A percentile compares a stretch with the other conserved stretches of the same genome.
These are phyloP conservation scores for Platerodrilus igneus DNA, from an alignment of 2,888 invertebrate genomes.

Conservation along the genomic window DNA sequence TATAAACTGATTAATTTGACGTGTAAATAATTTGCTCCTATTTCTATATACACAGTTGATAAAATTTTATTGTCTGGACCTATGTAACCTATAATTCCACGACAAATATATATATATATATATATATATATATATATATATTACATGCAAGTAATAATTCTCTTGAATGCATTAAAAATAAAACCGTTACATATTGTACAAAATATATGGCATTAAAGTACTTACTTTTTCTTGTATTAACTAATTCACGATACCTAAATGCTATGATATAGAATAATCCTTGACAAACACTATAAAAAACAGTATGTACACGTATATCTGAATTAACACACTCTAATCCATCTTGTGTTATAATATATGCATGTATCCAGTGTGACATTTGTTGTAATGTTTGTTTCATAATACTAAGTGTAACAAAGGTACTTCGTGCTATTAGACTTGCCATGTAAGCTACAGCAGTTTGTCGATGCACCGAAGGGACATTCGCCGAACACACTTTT, in stretches of 20 bases:
- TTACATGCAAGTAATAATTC: too few relatives aligned
- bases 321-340: slow-evolving; percentile 51
- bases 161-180: too few relatives aligned
- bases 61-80: too few relatives aligned
- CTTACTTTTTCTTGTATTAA: slow-evolving; percentile 72
- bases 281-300: slow-evolving; percentile 91
- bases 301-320: slow-evolving; percentile 69
- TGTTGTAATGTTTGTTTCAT: slow-evolving; percentile 62
- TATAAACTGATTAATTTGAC: too few relatives aligned
- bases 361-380: slow-evolving; percentile 79
- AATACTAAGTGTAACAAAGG: slow-evolving; percentile 60
- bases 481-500: slow-evolving; percentile 63
- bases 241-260: slow-evolving; percentile 81
- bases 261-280: slow-evolving; percentile 88
- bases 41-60: too few relatives aligned
- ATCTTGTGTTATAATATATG: slow-evolving; percentile 70
- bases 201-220: slow-evolving; percentile 32
- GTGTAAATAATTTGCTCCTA: too few relatives aligned
- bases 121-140: too few relatives aligned
- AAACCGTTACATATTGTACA: too few relatives aligned
- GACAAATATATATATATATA: too few relatives aligned
- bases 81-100: too few relatives aligned
- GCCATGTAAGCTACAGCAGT: slow-evolving; percentile 69
- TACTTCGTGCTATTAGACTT: slow-evolving; percentile 67
- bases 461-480: slow-evolving; percentile 61